Base-by-base conservation (phyloP, 2,888 invertebrate genomes). In the Epinotia ramella region DNA sequence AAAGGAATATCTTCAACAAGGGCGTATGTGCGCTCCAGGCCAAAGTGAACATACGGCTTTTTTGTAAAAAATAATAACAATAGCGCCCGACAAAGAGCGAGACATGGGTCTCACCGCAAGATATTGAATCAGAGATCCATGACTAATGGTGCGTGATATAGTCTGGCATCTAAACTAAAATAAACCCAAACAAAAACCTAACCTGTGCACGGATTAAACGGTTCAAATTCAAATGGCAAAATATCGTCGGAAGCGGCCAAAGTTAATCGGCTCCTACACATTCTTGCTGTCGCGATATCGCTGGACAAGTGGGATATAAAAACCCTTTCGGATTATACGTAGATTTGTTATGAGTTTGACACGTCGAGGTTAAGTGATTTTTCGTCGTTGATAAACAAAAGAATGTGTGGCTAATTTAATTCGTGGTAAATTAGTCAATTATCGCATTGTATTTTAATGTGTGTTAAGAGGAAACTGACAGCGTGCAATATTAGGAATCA, bases 211-310 rank as follows among this genome's bases (percentile, higher is more conserved):
- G 3, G 16, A 6, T 2, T 4, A 40, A 3, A 59, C 4, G 12
- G 69, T 28, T n/a, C 24, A 69, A 60, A 13, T 60, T 60, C 28
- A 12, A 46, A 60, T 11, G 28, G 60, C 33, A 69, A 69, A 62
- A 46, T 16, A 57, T 12, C 7, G 24, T 24, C 20, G 56, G 57
- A 57, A 44, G 33, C 59, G 56, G 40, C 20, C 16, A 59, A 44
- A 28, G 20, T 18, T 68, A 49, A 68, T 59, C 16, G 16, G 68
- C 68, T 44, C 24, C 24, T 68, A 33, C 13, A 86, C 85, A 88
- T 86, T 90, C 86, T 87, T 88, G 90, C 77, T 91, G 90, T 88
- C 80, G 79, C 79, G 72, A 76, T 84, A 82, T 81, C 81, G 63
- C 64, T 73, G 79, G 77, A 78, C 78, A 79, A 76, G 74, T 78